Evolutionary conservation across 1,140 invertebrate species (phyloP), one percentile per base, ranked within the genome.

Genomic region (Phortica variegata): DNA sequence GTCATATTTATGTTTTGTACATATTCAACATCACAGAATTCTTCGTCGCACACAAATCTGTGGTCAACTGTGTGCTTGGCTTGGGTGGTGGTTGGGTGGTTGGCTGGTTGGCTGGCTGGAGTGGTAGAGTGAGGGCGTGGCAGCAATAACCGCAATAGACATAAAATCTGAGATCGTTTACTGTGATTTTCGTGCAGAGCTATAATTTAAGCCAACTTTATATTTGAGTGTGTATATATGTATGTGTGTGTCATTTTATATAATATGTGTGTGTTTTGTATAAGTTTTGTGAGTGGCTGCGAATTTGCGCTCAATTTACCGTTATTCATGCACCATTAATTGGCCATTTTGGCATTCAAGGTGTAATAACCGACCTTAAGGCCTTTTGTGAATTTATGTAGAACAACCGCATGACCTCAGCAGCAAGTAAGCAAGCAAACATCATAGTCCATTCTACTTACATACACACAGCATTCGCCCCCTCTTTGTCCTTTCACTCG

Each of bases 291-390:
- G 12, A 29, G 26, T 50, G 36, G 31, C 23, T 29, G 39, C 16
- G 34, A 49, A 23, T 48, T 45, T 43, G 52, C 58, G 61, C 63
- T 68, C 63, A 68, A 68, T 68, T 68, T 68, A 62, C 40, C 60
- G 56, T 58, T 59, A 63, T 60, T 66, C 60, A 68, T 60, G 63
- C 54, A 57, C 63, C 63, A 66, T 66, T 66, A 68, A 68, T 68
- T 66, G 54, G 40, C 51, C 57, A 58, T 68, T 66, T 66, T 66
- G 5, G 23, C 63, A 58, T 68, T 65, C 47, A 52, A 54, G 57
- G 46, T 68, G 63, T 56, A 68, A 60, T 57, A 66, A 26, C 23
- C 23, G 23, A 26, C 23, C 23, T 10, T 5, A 26, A 26, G 23
- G 5, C 10, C 23, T 26, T 26, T 26, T 6, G 23, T 10, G n/a